A percentile compares a stretch with the other conserved stretches of the same genome.
These are phyloP conservation scores for Potorous gilbertii DNA, from an alignment of 2,797 vertebrate species.

Conservation along the genomic window DNA sequence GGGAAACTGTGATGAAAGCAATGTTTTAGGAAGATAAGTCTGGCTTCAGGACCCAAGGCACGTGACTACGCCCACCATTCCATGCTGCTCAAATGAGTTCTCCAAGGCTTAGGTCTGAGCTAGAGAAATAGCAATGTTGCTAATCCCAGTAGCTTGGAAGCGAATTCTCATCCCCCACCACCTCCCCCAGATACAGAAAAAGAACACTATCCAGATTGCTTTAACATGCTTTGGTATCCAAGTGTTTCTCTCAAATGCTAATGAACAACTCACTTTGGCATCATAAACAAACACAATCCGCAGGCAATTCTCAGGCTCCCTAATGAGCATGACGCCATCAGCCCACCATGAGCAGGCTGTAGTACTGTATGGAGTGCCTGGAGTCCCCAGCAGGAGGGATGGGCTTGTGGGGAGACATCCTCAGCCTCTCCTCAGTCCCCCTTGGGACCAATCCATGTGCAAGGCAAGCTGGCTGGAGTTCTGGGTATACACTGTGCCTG, in stretches of 20 bases:
- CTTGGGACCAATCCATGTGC: not conserved
- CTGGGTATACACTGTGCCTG: not conserved
- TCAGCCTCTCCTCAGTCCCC: not conserved
- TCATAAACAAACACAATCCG: constrained; percentile 1
- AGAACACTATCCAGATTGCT: not conserved
- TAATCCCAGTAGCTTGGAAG: constrained; percentile 3
- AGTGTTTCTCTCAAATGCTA: constrained; percentile 14
- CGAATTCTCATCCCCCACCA: not conserved
- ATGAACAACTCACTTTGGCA: constrained; percentile 19
- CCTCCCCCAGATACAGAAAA: constrained; percentile 1
- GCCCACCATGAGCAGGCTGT: not conserved
- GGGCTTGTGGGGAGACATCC: not conserved
- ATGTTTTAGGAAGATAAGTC: not conserved
- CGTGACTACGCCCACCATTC: not conserved
- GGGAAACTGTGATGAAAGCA: not conserved
- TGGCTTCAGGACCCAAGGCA: not conserved
- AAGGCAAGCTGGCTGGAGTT: not conserved
- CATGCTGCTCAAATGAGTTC: not conserved
- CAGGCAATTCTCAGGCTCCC: constrained; percentile 1
- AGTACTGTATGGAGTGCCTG: not conserved
- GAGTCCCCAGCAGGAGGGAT: not conserved
- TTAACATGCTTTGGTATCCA: not conserved
- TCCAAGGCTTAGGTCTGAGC: not conserved
- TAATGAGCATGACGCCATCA: not conserved
- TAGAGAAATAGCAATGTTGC: not conserved